phyloP scores from a whole-genome alignment of 2,113 vertebrate genomes.

The Pangasianodon hypophthalmus region DNA sequence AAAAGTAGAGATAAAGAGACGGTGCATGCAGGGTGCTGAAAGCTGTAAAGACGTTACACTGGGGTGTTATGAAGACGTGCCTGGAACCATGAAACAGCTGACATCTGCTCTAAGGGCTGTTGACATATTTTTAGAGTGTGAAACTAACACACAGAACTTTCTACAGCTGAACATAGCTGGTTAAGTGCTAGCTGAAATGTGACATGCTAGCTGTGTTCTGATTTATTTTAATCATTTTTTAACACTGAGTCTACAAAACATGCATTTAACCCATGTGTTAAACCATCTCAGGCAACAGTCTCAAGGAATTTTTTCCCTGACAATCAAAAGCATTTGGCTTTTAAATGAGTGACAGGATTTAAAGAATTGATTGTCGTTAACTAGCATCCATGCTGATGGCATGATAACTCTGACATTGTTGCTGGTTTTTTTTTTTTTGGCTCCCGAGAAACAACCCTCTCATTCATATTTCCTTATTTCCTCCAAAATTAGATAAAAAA shows the following conservation, averaged over 20 bases:
- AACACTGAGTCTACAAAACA: background rate
- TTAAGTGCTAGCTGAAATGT: background rate
- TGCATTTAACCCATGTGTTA: background rate
- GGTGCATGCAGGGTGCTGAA: background rate
- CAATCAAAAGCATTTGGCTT: background rate
- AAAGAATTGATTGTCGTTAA: background rate
- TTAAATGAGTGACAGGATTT: too few relatives aligned
- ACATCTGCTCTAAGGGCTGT: slow-evolving; percentile 31
- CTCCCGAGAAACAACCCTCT: too few relatives aligned
- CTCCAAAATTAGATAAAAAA: background rate
- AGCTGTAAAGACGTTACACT: background rate
- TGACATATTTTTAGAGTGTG: slow-evolving; percentile 9
- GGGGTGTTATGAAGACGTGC: slow-evolving; percentile 6
- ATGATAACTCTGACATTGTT: background rate
- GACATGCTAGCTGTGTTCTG: background rate
- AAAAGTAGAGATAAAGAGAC: background rate
- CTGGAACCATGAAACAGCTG: background rate
- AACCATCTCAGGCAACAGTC: background rate
- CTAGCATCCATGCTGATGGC: background rate
- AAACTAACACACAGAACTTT: background rate
- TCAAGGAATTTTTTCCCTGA: background rate
- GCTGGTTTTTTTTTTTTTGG: background rate
- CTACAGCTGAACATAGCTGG: background rate
- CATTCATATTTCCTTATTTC: background rate
- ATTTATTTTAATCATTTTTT: background rate